These are phyloP conservation scores for Bothrops jararaca DNA, from an alignment of 2,113 vertebrate species.

Conservation along the genomic window DNA sequence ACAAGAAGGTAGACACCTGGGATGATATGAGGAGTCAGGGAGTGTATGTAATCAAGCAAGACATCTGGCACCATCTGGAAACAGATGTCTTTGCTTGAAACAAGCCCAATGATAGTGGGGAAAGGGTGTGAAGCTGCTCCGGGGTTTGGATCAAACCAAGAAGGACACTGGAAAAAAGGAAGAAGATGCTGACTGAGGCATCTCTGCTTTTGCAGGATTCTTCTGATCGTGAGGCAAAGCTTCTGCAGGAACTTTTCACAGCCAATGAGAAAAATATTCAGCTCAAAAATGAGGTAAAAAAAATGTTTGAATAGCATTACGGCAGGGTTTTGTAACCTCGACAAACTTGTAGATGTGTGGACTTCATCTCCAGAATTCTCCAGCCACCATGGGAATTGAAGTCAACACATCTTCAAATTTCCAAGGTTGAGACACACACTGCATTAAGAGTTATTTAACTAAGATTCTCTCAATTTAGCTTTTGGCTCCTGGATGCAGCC, in stretches of 20 bases:
- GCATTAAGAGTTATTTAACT: no score
- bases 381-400: background rate
- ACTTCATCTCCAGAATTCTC: background rate
- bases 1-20: conserved; percentile 75
- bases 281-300: conserved; percentile 77
- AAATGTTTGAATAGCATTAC: background rate
- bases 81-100: background rate
- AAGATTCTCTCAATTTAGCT: background rate
- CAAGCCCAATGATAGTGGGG: background rate
- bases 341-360: background rate
- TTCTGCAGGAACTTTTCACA: conserved; percentile 77
- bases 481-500: background rate
- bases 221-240: conserved; percentile 75
- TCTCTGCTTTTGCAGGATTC: conserved; percentile 68
- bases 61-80: background rate
- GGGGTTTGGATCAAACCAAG: background rate
- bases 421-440: background rate
- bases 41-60: background rate
- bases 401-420: background rate
- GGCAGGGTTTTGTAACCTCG: background rate
- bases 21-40: background rate
- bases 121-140: background rate
- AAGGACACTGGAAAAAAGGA: background rate
- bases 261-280: conserved; percentile 77
- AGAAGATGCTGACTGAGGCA: background rate